phyloP scores from a whole-genome alignment of 2,888 invertebrate species.

The Napeogenes sylphis region DNA sequence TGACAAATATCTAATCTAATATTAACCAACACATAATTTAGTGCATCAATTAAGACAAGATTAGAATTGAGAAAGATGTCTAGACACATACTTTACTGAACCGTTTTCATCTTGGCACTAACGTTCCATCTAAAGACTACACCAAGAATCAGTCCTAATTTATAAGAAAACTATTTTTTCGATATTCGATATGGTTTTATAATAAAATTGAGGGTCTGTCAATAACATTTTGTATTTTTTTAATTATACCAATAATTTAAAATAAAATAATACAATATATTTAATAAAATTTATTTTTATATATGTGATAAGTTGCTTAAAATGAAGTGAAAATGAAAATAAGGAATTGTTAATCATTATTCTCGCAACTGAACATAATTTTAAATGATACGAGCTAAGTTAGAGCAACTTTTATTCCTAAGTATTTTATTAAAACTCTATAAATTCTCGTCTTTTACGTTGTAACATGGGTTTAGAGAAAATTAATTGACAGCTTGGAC shows the following conservation, averaged over 20 bases:
- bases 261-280: too few species aligned
- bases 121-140: constrained; percentile 9
- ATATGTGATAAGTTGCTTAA: too few species aligned
- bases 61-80: constrained; percentile 49
- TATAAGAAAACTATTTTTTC: too few species aligned
- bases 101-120: constrained; percentile 40
- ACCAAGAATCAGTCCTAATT: neutral
- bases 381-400: too few species aligned
- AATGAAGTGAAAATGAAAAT: too few species aligned
- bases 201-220: too few species aligned
- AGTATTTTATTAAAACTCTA: constrained; percentile 12
- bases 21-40: constrained; percentile 10
- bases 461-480: constrained; percentile 12
- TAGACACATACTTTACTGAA: constrained; percentile 59
- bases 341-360: too few species aligned
- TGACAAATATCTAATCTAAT: neutral
- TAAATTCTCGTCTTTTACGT: constrained; percentile 12
- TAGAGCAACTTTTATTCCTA: constrained; percentile 1
- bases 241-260: too few species aligned
- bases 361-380: too few species aligned
- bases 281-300: too few species aligned
- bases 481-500: constrained; percentile 17
- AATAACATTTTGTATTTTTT: too few species aligned
- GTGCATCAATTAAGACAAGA: constrained; percentile 38
- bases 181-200: too few species aligned